phyloP scores from a whole-genome alignment of 2,888 invertebrate species.

The Seladonia tumulorum region DNA sequence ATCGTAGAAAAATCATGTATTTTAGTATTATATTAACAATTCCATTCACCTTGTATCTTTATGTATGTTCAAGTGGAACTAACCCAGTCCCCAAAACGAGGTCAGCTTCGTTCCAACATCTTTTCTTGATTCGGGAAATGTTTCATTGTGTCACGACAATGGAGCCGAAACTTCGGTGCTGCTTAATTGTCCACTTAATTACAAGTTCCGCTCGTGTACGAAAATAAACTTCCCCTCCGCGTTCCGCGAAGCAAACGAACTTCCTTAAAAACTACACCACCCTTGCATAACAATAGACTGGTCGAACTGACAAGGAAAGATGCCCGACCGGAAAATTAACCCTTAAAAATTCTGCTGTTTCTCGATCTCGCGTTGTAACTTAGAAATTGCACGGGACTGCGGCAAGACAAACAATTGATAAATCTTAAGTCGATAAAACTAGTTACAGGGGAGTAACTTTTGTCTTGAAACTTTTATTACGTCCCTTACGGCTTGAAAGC shows the following conservation, averaged over 20 bases:
- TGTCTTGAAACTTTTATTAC: neutral
- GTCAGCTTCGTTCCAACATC: neutral
- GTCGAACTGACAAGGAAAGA: neutral
- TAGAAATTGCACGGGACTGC: neutral
- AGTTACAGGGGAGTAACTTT: neutral
- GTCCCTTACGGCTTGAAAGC: neutral
- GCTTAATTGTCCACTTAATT: conserved; percentile 4
- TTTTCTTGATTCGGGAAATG: neutral
- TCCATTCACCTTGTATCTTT: no score
- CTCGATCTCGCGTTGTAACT: neutral
- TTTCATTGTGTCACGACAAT: neutral
- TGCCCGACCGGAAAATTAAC: neutral
- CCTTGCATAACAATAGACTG: neutral
- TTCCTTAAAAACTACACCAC: neutral
- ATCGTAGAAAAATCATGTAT: no score
- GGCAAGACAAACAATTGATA: neutral
- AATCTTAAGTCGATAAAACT: neutral
- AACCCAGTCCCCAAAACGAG: neutral
- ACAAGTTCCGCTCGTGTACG: neutral
- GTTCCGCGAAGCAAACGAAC: neutral
- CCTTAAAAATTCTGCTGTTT: neutral
- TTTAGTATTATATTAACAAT: no score
- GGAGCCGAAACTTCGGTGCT: neutral
- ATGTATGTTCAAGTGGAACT: neutral
- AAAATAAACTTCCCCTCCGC: neutral